Conservation (phyloP, 2,888 invertebrate species). For the Theodoxus fluviatilis region DNA sequence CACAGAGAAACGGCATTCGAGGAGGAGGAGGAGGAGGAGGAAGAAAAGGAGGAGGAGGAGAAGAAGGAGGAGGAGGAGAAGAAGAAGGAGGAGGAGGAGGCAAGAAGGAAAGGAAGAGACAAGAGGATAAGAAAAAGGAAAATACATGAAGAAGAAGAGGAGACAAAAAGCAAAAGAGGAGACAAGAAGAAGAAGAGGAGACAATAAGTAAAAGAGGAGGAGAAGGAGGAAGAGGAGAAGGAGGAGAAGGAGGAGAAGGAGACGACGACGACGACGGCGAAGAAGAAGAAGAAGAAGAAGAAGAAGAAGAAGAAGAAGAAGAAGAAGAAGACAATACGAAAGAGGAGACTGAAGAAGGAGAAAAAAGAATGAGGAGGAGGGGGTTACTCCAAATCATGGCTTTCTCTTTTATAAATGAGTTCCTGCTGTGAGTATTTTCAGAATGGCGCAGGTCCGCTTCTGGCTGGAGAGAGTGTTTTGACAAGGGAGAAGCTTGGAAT, state of each 20-base stretch:
- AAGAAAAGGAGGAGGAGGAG: neutral
- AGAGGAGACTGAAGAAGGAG: conserved; percentile 16
- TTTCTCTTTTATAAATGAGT: no score
- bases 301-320: neutral
- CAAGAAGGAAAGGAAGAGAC: neutral
- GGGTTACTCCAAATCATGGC: no score
- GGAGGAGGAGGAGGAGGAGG: neutral
- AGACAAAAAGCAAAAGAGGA: neutral
- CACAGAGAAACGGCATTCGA: neutral
- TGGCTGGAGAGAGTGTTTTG: no score
- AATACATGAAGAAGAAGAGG: neutral
- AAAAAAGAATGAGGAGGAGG: neutral
- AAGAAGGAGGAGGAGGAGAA: neutral
- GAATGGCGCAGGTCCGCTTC: no score
- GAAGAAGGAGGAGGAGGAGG: neutral
- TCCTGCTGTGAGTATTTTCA: no score
- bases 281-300: neutral
- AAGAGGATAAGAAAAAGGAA: neutral
- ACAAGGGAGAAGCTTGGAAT: no score
- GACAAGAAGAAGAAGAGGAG: neutral
- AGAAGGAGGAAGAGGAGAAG: conserved; percentile 1
- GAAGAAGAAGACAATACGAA: neutral
- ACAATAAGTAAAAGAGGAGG: no score
- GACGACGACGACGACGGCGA: neutral
- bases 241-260: neutral